Evolutionary conservation across 2,888 invertebrate species (phyloP).

Genomic region (Aspidapion aeneum): DNA sequence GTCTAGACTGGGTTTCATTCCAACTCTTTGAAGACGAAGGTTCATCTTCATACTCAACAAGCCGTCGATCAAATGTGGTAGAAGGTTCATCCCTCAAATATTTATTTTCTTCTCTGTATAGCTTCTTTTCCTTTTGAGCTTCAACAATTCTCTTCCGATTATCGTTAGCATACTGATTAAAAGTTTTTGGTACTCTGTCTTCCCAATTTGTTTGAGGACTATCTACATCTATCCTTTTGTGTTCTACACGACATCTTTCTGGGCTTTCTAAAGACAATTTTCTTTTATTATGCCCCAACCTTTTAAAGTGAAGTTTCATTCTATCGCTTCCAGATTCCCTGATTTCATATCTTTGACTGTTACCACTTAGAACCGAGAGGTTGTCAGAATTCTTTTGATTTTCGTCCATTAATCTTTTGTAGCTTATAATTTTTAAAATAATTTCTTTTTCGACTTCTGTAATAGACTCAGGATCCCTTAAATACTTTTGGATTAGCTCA

Average conservation of each 20-base stretch:
- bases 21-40: neutral
- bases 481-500: constrained; percentile 32
- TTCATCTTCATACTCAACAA: neutral
- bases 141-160: too few relatives aligned
- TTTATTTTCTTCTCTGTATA: too few relatives aligned
- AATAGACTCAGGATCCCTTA: constrained; percentile 35
- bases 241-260: too few relatives aligned
- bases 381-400: neutral
- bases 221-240: too few relatives aligned
- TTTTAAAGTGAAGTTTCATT: neutral
- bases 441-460: constrained; percentile 35
- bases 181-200: neutral
- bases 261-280: too few relatives aligned
- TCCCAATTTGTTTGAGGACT: neutral
- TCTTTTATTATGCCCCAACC: neutral
- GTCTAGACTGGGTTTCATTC: neutral
- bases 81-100: too few relatives aligned
- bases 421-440: constrained; percentile 36
- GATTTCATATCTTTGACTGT: constrained; percentile 20
- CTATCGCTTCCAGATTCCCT: constrained; percentile 8
- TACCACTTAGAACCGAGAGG: neutral
- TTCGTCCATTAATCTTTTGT: constrained; percentile 33
- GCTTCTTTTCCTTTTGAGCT: neutral
- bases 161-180: neutral
- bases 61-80: neutral